These are phyloP conservation scores for Trichonephila clavipes DNA, from an alignment of 1,140 invertebrate genomes.

Conservation along the genomic window DNA sequence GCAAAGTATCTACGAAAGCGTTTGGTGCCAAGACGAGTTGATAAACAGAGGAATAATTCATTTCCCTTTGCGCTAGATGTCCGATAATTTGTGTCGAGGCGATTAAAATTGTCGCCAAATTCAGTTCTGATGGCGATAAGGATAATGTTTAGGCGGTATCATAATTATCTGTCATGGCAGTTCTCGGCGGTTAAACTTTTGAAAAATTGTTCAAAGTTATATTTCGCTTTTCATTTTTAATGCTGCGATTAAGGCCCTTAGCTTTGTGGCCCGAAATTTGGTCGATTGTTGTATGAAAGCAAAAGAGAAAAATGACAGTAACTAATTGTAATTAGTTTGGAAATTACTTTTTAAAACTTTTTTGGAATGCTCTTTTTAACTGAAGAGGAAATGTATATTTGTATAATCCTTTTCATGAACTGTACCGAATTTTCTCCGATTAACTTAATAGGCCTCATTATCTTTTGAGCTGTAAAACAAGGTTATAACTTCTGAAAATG, in stretches of 20 bases:
- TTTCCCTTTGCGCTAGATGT: background rate
- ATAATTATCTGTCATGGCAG: conserved; percentile 31
- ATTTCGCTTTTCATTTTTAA: conserved; percentile 8
- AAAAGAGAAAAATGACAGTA: background rate
- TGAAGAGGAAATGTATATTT: too few species aligned
- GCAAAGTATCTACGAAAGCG: conserved; percentile 1
- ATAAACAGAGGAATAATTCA: conserved; percentile 21
- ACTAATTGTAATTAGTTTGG: background rate
- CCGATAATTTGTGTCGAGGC: conserved; percentile 18
- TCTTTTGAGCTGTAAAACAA: too few species aligned
- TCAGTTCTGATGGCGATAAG: conserved; percentile 26
- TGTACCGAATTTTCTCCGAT: too few species aligned
- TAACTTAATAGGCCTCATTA: too few species aligned
- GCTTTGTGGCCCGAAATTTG: background rate
- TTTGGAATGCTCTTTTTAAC: background rate
- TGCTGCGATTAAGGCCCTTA: background rate
- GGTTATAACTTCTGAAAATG: too few species aligned
- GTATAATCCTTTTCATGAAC: too few species aligned
- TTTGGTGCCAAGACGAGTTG: background rate
- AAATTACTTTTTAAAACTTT: background rate
- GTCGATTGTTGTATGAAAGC: background rate
- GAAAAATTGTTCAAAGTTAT: background rate
- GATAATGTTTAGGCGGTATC: conserved; percentile 34
- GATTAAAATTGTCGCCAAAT: conserved; percentile 41
- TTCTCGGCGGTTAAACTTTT: background rate